These are phyloP conservation scores for Omphaloscelis lunosa DNA, from an alignment of 2,888 invertebrate species.

Conservation along the genomic window DNA sequence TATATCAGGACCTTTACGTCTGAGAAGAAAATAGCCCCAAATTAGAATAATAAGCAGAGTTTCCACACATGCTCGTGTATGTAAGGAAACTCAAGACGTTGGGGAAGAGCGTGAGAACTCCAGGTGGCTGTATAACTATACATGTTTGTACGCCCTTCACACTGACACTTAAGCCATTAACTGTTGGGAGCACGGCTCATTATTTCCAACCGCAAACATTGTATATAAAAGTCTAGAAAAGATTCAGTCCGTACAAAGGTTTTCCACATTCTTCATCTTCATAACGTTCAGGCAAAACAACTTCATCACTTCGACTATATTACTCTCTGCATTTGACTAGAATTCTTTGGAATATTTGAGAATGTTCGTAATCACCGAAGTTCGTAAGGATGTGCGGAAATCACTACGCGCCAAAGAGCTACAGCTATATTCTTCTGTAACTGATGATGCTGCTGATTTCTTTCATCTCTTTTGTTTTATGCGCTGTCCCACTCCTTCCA, in stretches of 20 bases:
- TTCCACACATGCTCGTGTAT: background rate
- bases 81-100: conserved; percentile 37
- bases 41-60: conserved; percentile 33
- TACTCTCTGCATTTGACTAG: background rate
- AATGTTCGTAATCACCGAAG: background rate
- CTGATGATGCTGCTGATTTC: background rate
- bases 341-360: background rate
- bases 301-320: too few species aligned
- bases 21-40: conserved; percentile 31
- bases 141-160: conserved; percentile 46
- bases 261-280: background rate
- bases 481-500: background rate
- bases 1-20: background rate
- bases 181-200: conserved; percentile 60
- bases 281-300: background rate
- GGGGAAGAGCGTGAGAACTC: conserved; percentile 39
- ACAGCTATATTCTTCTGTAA: background rate
- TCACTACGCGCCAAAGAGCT: background rate
- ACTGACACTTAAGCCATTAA: conserved; percentile 58
- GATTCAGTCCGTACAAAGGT: background rate
- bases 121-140: conserved; percentile 38
- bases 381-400: background rate
- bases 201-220: conserved; percentile 53
- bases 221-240: conserved; percentile 1
- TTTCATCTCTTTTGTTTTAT: background rate